Conservation (phyloP, 2,797 vertebrate species). For the Sebastes kiyomatsui region DNA sequence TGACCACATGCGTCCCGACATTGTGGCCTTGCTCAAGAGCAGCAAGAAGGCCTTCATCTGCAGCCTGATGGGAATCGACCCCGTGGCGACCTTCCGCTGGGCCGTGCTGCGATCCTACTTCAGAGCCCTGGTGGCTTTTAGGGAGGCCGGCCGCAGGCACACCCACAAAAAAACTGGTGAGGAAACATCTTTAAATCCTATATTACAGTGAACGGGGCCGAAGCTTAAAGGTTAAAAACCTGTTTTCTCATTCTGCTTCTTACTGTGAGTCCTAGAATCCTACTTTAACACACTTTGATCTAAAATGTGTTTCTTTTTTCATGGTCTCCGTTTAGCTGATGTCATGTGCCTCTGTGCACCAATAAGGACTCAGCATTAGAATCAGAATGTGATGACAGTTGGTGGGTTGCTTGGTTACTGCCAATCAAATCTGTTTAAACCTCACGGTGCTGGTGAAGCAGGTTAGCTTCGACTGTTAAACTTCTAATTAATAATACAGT, state of each 20-base stretch:
- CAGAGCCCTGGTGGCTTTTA: slow-evolving; percentile 91
- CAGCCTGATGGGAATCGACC: slow-evolving; percentile 93
- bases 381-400: not conserved
- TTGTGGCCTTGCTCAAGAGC: slow-evolving; percentile 95
- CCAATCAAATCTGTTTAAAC: not conserved
- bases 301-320: not conserved
- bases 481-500: not conserved
- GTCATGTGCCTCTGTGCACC: not conserved
- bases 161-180: slow-evolving; percentile 90
- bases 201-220: not conserved
- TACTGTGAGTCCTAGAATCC: fast-evolving
- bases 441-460: not conserved
- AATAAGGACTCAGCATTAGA: no score
- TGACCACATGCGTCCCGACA: slow-evolving; percentile 97
- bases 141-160: slow-evolving; percentile 88
- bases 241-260: not conserved
- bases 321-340: not conserved
- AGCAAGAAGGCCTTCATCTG: slow-evolving; percentile 94
- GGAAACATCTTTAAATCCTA: slow-evolving; percentile 1
- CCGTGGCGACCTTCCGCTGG: slow-evolving; percentile 96
- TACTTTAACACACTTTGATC: not conserved
- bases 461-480: not conserved
- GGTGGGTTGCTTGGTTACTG: not conserved
- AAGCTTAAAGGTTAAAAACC: not conserved
- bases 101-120: slow-evolving; percentile 93